Base-by-base conservation (phyloP, 2,113 vertebrate genomes). In the Dicentrarchus labrax region DNA sequence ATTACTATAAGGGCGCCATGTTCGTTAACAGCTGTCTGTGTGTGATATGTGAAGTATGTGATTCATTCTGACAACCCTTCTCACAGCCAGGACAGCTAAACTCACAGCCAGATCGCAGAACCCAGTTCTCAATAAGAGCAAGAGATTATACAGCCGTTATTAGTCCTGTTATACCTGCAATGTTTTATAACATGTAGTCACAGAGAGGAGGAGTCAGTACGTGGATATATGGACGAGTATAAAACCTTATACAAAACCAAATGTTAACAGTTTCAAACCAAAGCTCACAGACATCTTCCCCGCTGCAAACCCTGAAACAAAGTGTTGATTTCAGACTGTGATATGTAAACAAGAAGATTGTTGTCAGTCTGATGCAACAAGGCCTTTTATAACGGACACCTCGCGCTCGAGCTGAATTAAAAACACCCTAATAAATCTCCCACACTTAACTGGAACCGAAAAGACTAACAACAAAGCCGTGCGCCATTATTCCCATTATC, bases 361-460 rank as follows among this genome's bases (percentile, higher is more conserved):
- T 8, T 2, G 9, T 24, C 3, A 0, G 17, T 76, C 77, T 88
- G 80, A 76, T 80, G 77, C 72, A 88, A 77, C 71, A 71, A 62
- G 84, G 91, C 87, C 89, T 78, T 21, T 60, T 36, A 13, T 47
- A 61, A 36, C n/a, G 4, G 51, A 78, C 69, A 76, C 30, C 17
- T 78, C 39, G 39, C 2, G 21, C 45, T 39, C 11, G 30, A 1
- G 10, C 45, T 22, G n/a, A 17, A 19, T 19, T 21, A 51, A 77
- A 59, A 53, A 68, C 59, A 39, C 9, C 1, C 5, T 6, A 21
- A 0, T 7, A 9, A 67, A 65, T 0, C 17, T 0, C 5, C 7
- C 39, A 4, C 3, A 60, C 17, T 22, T 10, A 19, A 59, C 4
- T 0, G 6, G 36, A 62, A 13, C 1, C 10, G 1, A 16, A 4